Conservation (phyloP, 2,797 vertebrate genomes). For the Microctenopoma steveboyesi region DNA sequence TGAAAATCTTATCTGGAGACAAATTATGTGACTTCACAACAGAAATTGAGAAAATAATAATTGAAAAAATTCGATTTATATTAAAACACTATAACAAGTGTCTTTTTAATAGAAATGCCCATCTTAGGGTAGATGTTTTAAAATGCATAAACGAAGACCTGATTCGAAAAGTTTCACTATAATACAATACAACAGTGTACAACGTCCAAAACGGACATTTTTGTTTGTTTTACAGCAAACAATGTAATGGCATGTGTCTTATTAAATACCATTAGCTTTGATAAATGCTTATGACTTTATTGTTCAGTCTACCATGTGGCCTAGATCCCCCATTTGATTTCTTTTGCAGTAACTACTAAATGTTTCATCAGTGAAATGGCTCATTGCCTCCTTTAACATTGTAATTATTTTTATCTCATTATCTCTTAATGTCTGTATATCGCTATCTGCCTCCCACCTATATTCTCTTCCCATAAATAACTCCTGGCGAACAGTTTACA, state of each 20-base stretch:
- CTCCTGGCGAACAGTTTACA: constrained; percentile 9
- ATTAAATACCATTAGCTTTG: constrained; percentile 18
- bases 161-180: too few species aligned
- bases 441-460: constrained; percentile 21
- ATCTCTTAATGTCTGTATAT: constrained; percentile 36
- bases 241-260: background rate
- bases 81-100: too few species aligned
- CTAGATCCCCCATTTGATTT: constrained; percentile 38
- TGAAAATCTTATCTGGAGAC: too few species aligned
- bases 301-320: constrained; percentile 35
- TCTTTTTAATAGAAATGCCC: too few species aligned
- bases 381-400: constrained; percentile 45
- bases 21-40: too few species aligned
- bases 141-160: too few species aligned
- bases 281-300: constrained; percentile 15
- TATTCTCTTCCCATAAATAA: constrained; percentile 29
- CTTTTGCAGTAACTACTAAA: constrained; percentile 37
- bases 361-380: constrained; percentile 39
- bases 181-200: background rate
- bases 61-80: too few species aligned
- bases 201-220: background rate
- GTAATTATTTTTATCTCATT: constrained; percentile 43
- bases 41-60: too few species aligned
- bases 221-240: constrained; percentile 15
- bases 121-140: too few species aligned